Conservation (phyloP, 1,140 invertebrate genomes). For the Camponotus pennsylvanicus region DNA sequence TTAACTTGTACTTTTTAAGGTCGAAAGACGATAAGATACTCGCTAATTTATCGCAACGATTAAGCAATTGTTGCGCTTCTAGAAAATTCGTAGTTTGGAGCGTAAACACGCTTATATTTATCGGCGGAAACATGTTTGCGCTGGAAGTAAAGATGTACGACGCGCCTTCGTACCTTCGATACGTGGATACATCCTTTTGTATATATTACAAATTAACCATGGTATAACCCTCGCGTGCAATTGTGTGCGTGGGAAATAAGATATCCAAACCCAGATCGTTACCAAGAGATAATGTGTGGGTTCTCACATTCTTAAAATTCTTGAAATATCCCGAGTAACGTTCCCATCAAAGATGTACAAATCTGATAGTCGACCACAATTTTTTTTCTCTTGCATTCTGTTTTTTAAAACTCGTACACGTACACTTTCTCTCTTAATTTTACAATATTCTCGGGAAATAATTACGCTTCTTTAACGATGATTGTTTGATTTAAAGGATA, state of each 20-base stretch:
- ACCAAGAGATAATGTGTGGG: conserved; percentile 34
- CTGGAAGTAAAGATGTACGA: not conserved
- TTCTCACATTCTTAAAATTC: conserved; percentile 54
- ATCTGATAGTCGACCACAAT: not conserved
- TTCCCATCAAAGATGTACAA: conserved; percentile 22
- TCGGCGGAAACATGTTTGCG: conserved; percentile 24
- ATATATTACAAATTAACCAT: conserved; percentile 36
- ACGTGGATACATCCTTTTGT: conserved; percentile 41
- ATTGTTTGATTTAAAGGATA: not conserved
- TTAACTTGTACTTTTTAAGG: not conserved
- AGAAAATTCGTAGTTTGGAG: conserved; percentile 25
- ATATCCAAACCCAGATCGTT: conserved; percentile 44
- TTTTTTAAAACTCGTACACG: not conserved
- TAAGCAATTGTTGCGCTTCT: conserved; percentile 17
- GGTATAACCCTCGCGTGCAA: conserved; percentile 19
- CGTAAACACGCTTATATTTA: conserved; percentile 4
- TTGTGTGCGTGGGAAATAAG: conserved; percentile 52
- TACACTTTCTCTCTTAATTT: not conserved
- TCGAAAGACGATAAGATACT: not conserved
- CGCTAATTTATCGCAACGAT: conserved; percentile 11
- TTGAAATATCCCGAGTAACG: conserved; percentile 50
- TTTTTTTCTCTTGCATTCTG: not conserved
- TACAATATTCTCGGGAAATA: not conserved
- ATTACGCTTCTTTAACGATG: not conserved
- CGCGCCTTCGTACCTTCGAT: not conserved